These are phyloP conservation scores for Tenthredo scrophulariae DNA, from an alignment of 2,888 invertebrate genomes.

Conservation along the genomic window DNA sequence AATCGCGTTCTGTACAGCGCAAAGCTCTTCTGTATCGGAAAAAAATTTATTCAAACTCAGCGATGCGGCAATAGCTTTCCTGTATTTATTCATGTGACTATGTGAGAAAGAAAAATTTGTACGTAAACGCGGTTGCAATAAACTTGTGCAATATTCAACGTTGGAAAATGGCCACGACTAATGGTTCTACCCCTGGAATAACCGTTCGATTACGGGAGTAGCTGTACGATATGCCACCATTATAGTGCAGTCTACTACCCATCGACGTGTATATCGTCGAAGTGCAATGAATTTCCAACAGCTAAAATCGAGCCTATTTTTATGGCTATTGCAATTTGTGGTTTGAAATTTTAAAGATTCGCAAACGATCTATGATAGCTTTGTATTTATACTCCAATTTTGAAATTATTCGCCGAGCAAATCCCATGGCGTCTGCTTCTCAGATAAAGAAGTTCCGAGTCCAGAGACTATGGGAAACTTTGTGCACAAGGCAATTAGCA, in stretches of 20 bases:
- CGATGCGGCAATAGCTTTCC: not conserved
- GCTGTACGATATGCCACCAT: not conserved
- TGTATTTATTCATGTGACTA: conserved; percentile 11
- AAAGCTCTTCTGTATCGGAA: not conserved
- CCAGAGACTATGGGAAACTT: not conserved
- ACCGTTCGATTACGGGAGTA: not conserved
- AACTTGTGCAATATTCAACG: not conserved
- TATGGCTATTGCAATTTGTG: not conserved
- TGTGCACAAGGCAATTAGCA: not conserved
- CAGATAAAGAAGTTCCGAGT: not conserved
- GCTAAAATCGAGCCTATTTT: not conserved
- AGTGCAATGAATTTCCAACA: not conserved
- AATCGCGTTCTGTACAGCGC: not conserved
- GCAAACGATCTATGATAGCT: too few relatives aligned
- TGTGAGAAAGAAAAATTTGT: not conserved
- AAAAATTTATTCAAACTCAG: not conserved
- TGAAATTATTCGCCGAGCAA: not conserved
- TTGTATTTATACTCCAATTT: too few relatives aligned
- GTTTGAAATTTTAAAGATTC: not conserved
- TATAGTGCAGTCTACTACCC: not conserved
- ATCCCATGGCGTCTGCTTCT: not conserved
- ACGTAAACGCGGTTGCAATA: not conserved
- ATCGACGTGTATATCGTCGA: not conserved
- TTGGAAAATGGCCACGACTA: not conserved
- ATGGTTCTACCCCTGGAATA: not conserved